Base-by-base conservation (phyloP, 2,113 vertebrate genomes). In the Pomatorhinus ruficollis region DNA sequence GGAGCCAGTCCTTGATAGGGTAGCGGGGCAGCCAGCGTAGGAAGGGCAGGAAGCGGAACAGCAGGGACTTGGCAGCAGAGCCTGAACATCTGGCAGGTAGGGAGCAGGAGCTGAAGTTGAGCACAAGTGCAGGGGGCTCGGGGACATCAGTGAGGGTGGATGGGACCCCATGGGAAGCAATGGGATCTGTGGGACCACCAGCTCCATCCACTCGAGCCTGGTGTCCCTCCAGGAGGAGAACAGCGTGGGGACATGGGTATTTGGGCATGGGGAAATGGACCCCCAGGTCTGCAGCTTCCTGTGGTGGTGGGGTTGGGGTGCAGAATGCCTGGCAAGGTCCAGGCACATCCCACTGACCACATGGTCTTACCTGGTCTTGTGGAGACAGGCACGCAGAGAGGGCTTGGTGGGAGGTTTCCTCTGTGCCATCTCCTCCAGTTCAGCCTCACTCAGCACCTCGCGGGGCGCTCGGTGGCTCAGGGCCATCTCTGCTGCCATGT, bases 21-120 rank as follows among this genome's bases (percentile, higher is more conserved):
- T 99, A 99, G 15, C 83, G 96, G 40, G 99, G 99, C 68, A 99
- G 86, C 99, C 99, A 99, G 85, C 50, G 76, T 44, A 99, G 96
- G 81, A 99, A 93, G 1, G 99, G 99, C n/a, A 99, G 47, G 93
- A 98, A 97, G 4, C 56, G 98, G 50, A 98, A 83, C 31, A 99
- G 88, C 19, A 96, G 82, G 27, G 89, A 94, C 86, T 96, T 98
- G 82, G 98, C 97, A 5, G 94, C 71, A 19, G 98, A 93, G 33
- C 50, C 80, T 0, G 99, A 99, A 81, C 99, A 99, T 76, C 99
- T 99, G 92, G 20, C 2, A 11, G n/a, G 57, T 42, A 93, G n/a
- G 40, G 33, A 79, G 21, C 27, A 21, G 33, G 40, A 96, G 53
- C 13, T 1, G 0, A 70, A 25, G 15, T 27, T 76, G n/a, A 95